phyloP scores from a whole-genome alignment of 1,140 invertebrate genomes.

The Papilio dardanus region DNA sequence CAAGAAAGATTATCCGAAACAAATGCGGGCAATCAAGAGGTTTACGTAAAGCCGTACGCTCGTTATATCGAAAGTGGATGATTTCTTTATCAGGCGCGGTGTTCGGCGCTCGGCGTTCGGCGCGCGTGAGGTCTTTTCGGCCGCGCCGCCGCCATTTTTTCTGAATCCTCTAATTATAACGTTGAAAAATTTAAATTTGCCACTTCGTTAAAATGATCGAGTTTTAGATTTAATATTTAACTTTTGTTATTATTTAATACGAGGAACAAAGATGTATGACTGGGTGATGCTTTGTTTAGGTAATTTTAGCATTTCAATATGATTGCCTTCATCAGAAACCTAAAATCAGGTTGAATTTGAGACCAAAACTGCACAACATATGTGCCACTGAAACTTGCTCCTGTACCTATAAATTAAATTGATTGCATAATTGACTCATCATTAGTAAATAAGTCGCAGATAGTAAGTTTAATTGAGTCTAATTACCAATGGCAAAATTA shows the following conservation, averaged over 20 bases:
- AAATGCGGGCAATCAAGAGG: slow-evolving; percentile 61
- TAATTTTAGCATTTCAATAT: background rate
- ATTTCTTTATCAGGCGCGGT: slow-evolving; percentile 70
- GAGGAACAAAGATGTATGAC: background rate
- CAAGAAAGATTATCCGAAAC: slow-evolving; percentile 8
- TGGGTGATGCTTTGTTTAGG: background rate
- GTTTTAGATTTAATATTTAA: background rate
- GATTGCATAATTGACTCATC: no score
- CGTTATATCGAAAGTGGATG: slow-evolving; percentile 70
- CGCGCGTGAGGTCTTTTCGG: slow-evolving; percentile 63
- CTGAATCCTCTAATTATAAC: slow-evolving; percentile 14
- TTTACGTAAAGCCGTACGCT: slow-evolving; percentile 53
- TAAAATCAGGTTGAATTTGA: background rate
- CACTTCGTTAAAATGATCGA: slow-evolving; percentile 9
- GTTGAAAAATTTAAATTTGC: slow-evolving; percentile 25
- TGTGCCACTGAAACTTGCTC: no score
- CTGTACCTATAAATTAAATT: no score
- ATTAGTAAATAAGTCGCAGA: no score
- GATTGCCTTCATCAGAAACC: background rate
- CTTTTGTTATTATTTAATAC: background rate
- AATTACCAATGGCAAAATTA: background rate
- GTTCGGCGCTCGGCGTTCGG: slow-evolving; percentile 37
- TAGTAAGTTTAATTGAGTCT: no score
- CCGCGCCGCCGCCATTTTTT: slow-evolving; percentile 38
- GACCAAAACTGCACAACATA: no score